Percentiles rank a stretch among this genome's conserved stretches.
phyloP scores from a whole-genome alignment of 2,888 invertebrate genomes.

The Drosophila koepferae region DNA sequence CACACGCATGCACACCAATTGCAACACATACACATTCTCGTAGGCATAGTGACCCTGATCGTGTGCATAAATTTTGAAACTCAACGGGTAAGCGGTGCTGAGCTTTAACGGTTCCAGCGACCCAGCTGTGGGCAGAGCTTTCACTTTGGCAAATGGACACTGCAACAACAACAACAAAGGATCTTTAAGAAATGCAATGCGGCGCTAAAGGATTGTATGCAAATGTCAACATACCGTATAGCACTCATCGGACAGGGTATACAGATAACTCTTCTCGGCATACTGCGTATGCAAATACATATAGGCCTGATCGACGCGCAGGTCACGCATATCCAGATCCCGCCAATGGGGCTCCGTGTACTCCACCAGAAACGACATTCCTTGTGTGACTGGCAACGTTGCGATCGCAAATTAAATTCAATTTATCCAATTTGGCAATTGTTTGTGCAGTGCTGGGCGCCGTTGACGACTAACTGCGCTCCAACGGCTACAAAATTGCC shows the following conservation, averaged over 20 bases:
- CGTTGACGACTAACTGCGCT: slow-evolving; percentile 63
- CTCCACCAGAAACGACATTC: slow-evolving; percentile 87
- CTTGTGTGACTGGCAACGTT: slow-evolving; percentile 16
- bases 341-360: slow-evolving; percentile 86
- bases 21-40: slow-evolving; percentile 74
- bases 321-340: slow-evolving; percentile 87
- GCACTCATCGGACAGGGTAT: slow-evolving; percentile 90
- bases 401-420: slow-evolving; percentile 30
- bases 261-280: slow-evolving; percentile 86
- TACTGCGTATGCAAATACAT: slow-evolving; percentile 85
- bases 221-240: slow-evolving; percentile 87
- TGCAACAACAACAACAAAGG: slow-evolving; percentile 72
- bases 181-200: slow-evolving; percentile 15
- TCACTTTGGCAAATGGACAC: slow-evolving; percentile 88
- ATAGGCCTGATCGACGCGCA: slow-evolving; percentile 90
- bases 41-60: slow-evolving; percentile 85
- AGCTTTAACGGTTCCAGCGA: slow-evolving; percentile 85
- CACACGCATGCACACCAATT: slow-evolving; percentile 2
- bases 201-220: slow-evolving; percentile 28
- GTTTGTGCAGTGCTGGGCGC: slow-evolving; percentile 35
- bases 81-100: slow-evolving; percentile 86
- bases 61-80: slow-evolving; percentile 87
- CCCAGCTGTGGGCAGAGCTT: slow-evolving; percentile 65
- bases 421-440: slow-evolving; percentile 19
- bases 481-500: slow-evolving; percentile 51